Evolutionary conservation across 2,797 vertebrate genomes (phyloP).

Genomic region (Myotis myotis): DNA sequence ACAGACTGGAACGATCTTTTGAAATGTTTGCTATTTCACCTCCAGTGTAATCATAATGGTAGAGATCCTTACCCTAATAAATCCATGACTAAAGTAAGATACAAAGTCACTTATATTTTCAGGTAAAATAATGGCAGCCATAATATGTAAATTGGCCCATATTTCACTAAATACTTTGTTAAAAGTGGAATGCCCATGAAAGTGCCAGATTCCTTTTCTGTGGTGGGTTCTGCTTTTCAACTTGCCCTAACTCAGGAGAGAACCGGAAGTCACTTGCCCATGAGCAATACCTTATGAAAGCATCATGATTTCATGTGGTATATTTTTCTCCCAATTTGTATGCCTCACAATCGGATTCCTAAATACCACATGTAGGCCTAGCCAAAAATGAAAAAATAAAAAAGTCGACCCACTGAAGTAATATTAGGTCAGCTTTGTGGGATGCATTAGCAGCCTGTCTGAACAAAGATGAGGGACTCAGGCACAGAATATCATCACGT

Average conservation of each 20-base stretch:
- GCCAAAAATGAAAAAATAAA: constrained; percentile 63
- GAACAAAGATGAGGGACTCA: constrained; percentile 62
- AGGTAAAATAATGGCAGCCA: background rate
- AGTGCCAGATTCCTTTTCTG: constrained; percentile 33
- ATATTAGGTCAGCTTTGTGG: constrained; percentile 67
- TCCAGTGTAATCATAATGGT: background rate
- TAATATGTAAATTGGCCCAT: background rate
- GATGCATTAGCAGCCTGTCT: background rate
- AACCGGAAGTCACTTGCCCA: constrained; percentile 64
- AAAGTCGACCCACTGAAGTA: constrained; percentile 60
- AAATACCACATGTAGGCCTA: constrained; percentile 69
- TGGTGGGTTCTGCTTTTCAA: constrained; percentile 57
- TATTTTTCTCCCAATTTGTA: constrained; percentile 71
- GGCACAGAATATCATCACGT: constrained; percentile 74
- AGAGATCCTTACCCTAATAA: background rate
- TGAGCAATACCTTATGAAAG: constrained; percentile 75
- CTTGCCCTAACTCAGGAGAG: constrained; percentile 10
- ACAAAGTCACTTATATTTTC: background rate
- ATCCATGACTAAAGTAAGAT: background rate
- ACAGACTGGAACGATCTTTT: background rate
- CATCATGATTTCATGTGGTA: constrained; percentile 72
- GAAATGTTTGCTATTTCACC: constrained; percentile 33
- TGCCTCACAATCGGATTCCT: constrained; percentile 74
- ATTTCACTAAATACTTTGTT: background rate
- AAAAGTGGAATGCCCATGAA: constrained; percentile 37